phyloP scores from a whole-genome alignment of 64 coral and sea anemone species.

The Porites lutea region DNA sequence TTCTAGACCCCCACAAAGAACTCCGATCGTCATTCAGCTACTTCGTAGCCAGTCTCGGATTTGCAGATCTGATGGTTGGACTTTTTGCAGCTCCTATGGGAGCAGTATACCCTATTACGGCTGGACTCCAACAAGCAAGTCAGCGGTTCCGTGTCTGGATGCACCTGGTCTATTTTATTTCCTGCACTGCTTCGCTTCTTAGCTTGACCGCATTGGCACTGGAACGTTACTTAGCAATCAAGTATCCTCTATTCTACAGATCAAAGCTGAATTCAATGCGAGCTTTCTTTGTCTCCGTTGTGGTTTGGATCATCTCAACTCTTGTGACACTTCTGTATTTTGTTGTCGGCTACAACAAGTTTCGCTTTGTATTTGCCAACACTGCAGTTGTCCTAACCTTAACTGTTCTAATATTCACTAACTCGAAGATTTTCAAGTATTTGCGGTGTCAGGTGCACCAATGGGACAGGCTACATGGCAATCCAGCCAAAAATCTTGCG shows the following conservation, averaged over 20 bases:
- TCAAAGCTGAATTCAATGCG: constrained; percentile 14
- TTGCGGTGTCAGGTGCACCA: not conserved
- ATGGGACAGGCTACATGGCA: not conserved
- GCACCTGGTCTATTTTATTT: constrained; percentile 69
- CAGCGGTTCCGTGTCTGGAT: not conserved
- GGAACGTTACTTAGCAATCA: constrained; percentile 68
- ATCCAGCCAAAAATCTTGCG: not conserved
- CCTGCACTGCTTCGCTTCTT: constrained; percentile 77
- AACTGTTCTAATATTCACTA: constrained; percentile 63
- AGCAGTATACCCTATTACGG: not conserved
- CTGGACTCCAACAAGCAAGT: not conserved
- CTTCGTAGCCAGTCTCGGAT: constrained; percentile 62
- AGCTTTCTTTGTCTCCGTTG: constrained; percentile 18
- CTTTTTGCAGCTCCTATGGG: not conserved
- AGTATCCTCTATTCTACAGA: constrained; percentile 44
- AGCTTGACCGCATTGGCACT: constrained; percentile 66
- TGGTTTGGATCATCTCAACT: constrained; percentile 54
- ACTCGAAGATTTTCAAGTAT: constrained; percentile 44
- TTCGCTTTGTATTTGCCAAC: constrained; percentile 67
- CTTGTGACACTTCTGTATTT: constrained; percentile 67
- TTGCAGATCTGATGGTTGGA: constrained; percentile 70
- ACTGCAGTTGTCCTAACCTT: constrained; percentile 73
- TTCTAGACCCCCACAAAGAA: constrained; percentile 58
- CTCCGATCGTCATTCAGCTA: constrained; percentile 72
- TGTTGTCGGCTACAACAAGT: constrained; percentile 64